phyloP scores from a whole-genome alignment of 2,888 invertebrate species.

The Drosophila buzzatii region DNA sequence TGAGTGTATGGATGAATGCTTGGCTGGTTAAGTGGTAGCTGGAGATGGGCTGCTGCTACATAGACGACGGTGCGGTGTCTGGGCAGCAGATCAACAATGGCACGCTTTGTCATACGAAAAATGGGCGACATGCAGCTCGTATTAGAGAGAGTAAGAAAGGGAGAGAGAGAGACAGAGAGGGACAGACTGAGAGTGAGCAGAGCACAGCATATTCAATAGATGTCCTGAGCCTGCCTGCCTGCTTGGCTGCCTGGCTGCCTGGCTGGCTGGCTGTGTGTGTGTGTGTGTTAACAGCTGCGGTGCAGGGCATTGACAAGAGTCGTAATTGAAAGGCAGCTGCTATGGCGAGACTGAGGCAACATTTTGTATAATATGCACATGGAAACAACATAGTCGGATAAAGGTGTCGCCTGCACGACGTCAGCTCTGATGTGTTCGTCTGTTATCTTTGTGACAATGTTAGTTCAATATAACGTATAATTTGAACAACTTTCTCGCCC shows the following conservation, averaged over 20 bases:
- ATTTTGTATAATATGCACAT: conserved; percentile 47
- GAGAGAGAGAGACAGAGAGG: background rate
- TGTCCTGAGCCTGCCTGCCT: conserved; percentile 17
- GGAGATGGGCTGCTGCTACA: conserved; percentile 21
- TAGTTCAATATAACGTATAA: conserved; percentile 56
- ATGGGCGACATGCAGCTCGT: conserved; percentile 41
- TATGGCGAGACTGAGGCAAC: conserved; percentile 22
- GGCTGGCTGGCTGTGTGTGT: background rate
- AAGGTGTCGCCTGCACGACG: conserved; percentile 44
- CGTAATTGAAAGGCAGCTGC: conserved; percentile 61
- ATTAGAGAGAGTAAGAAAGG: background rate
- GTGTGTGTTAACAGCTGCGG: conserved; percentile 36
- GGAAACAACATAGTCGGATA: conserved; percentile 24
- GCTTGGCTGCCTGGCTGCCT: background rate
- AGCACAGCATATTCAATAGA: conserved; percentile 43
- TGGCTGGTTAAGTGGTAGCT: conserved; percentile 51
- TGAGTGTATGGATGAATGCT: conserved; percentile 18
- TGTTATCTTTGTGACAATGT: conserved; percentile 40
- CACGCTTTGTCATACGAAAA: conserved; percentile 64
- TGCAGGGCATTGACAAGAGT: conserved; percentile 53
- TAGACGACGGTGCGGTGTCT: conserved; percentile 13
- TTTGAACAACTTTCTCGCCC: conserved; percentile 36
- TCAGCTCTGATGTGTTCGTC: conserved; percentile 5
- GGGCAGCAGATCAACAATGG: conserved; percentile 63
- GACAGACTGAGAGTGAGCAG: background rate